Conservation (phyloP, 2,797 vertebrate species). For the Melanogrammus aeglefinus region DNA sequence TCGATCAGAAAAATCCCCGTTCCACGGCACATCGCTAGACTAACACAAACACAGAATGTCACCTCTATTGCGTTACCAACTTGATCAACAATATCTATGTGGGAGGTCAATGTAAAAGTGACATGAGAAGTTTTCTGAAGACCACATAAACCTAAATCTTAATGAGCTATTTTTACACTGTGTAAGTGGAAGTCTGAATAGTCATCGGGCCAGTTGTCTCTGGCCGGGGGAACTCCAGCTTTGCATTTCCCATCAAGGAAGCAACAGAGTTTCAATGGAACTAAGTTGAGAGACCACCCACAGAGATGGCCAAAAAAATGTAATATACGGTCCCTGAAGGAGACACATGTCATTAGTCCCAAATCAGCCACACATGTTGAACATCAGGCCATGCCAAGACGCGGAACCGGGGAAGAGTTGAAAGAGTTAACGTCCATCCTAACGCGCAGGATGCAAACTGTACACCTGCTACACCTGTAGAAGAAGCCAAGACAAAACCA, state of each 20-base stretch:
- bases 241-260: conserved; percentile 16
- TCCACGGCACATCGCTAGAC: not conserved
- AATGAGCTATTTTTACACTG: not conserved
- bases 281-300: conserved; percentile 34
- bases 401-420: not conserved
- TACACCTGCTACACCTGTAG: conserved; percentile 27
- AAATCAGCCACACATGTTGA: conserved; percentile 47
- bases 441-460: not conserved
- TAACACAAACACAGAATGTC: not conserved
- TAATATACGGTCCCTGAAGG: conserved; percentile 21
- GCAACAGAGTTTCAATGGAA: conserved; percentile 1
- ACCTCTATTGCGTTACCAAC: not conserved
- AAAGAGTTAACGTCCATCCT: not conserved
- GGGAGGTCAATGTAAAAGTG: not conserved
- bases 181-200: not conserved
- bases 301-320: conserved; percentile 21
- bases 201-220: not conserved
- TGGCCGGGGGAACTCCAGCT: not conserved
- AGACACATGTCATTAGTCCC: conserved; percentile 40
- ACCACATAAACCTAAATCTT: not conserved
- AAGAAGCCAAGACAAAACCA: not conserved
- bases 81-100: not conserved
- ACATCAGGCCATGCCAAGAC: not conserved
- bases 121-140: not conserved
- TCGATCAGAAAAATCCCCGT: not conserved